phyloP scores from a whole-genome alignment of 2,797 vertebrate genomes.

The Enteromius paludinosus region DNA sequence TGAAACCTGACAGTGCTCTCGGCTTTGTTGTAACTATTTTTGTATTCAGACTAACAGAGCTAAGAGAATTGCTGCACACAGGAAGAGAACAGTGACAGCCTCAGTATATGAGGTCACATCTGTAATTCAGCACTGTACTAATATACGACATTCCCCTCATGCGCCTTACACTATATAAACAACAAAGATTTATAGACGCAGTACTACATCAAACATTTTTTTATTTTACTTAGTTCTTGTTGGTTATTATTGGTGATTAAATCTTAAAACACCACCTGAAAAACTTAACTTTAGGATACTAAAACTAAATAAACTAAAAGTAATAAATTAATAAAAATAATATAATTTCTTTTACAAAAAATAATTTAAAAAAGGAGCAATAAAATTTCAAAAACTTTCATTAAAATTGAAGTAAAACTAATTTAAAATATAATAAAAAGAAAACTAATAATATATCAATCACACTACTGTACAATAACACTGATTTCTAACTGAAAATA shows the following conservation, averaged over 20 bases:
- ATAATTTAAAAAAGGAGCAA: not conserved
- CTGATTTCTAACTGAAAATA: not conserved
- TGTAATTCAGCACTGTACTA: not conserved
- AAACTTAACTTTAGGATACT: not conserved
- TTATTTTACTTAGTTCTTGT: no score
- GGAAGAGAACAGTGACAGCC: not conserved
- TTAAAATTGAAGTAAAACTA: not conserved
- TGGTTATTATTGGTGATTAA: no score
- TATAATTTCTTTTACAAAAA: not conserved
- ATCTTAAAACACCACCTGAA: not conserved
- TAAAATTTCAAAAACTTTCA: not conserved
- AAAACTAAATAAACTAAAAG: not conserved
- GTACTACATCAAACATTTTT: not conserved
- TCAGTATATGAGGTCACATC: not conserved
- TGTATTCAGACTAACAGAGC: constrained; percentile 38
- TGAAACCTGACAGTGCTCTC: constrained; percentile 1
- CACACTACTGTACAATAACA: not conserved
- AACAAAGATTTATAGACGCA: not conserved
- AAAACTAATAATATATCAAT: not conserved
- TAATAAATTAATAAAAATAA: not conserved
- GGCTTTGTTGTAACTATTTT: constrained; percentile 38
- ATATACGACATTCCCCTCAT: not conserved
- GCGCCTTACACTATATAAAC: not conserved
- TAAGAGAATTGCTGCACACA: not conserved
- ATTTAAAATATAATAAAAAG: not conserved